phyloP scores from a whole-genome alignment of 2,113 vertebrate genomes.

The Egretta garzetta region DNA sequence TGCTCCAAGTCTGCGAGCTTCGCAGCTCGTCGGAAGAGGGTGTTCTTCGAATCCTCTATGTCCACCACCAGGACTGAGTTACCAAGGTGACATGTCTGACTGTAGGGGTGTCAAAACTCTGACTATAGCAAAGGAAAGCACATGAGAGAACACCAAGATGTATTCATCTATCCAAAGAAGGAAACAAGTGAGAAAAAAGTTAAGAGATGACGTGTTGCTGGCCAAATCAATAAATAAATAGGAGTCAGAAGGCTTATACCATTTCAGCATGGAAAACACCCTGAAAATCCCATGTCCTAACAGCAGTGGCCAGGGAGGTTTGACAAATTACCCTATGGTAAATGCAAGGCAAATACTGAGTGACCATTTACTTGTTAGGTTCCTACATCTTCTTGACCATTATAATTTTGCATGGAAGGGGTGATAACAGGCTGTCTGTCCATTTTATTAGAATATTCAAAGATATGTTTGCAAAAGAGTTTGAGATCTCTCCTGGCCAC shows the following conservation, averaged over 20 bases:
- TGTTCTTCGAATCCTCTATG: not conserved
- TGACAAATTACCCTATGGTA: not conserved
- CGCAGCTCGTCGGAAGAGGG: not conserved
- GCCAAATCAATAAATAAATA: not conserved
- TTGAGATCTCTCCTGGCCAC: not conserved
- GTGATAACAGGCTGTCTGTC: not conserved
- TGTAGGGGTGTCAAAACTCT: not conserved
- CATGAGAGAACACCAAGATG: not conserved
- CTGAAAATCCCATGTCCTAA: not conserved
- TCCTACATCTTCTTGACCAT: not conserved
- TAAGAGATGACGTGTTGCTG: rapidly evolving
- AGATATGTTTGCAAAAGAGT: not conserved
- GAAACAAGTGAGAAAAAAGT: not conserved
- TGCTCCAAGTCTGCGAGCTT: not conserved
- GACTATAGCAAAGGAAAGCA: not conserved
- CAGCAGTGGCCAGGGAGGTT: not conserved
- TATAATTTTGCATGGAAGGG: not conserved
- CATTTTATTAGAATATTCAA: not conserved
- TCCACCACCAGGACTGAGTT: not conserved
- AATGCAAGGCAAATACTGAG: not conserved
- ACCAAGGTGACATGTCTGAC: not conserved
- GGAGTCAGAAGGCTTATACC: not conserved
- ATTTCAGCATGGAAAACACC: not conserved
- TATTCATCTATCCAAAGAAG: not conserved
- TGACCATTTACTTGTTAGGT: not conserved